Evolutionary conservation across 2,797 vertebrate genomes (phyloP).

Genomic region (Scyliorhinus canicula): DNA sequence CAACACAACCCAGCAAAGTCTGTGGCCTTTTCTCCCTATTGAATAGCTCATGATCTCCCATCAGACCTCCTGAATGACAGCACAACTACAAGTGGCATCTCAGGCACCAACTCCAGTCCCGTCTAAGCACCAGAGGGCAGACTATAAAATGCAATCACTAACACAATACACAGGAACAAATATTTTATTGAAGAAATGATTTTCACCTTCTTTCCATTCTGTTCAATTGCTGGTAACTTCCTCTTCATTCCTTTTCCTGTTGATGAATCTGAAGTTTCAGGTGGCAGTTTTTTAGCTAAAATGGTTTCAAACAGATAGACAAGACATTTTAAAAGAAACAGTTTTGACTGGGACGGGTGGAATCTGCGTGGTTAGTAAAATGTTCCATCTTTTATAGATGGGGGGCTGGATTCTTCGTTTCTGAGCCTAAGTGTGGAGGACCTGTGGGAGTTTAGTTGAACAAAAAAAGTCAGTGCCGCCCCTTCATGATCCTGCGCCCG

Average conservation of each 20-base stretch:
- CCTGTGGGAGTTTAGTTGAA: no score
- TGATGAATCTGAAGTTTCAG: constrained; percentile 50
- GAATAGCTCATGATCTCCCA: neutral
- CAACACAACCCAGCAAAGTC: neutral
- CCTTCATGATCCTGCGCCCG: no score
- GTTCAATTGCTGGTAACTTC: constrained; percentile 46
- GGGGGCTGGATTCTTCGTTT: no score
- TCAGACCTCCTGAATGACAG: neutral
- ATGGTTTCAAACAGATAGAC: neutral
- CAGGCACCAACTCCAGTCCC: neutral
- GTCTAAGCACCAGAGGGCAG: neutral
- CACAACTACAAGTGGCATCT: neutral
- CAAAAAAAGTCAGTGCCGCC: no score
- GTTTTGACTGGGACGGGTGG: neutral
- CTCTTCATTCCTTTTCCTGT: constrained; percentile 49
- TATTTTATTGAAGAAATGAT: neutral
- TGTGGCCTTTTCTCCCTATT: neutral
- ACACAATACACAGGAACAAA: constrained; percentile 42
- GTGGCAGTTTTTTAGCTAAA: constrained; percentile 41
- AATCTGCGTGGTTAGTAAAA: neutral
- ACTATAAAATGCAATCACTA: neutral
- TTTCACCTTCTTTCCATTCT: constrained; percentile 60
- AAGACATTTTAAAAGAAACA: neutral
- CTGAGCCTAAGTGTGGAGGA: no score
- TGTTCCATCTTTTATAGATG: no score